A percentile compares a stretch with the other conserved stretches of the same genome.
Evolutionary conservation across 2,888 invertebrate species (phyloP).

Genomic region (Eurytoma adleriae): DNA sequence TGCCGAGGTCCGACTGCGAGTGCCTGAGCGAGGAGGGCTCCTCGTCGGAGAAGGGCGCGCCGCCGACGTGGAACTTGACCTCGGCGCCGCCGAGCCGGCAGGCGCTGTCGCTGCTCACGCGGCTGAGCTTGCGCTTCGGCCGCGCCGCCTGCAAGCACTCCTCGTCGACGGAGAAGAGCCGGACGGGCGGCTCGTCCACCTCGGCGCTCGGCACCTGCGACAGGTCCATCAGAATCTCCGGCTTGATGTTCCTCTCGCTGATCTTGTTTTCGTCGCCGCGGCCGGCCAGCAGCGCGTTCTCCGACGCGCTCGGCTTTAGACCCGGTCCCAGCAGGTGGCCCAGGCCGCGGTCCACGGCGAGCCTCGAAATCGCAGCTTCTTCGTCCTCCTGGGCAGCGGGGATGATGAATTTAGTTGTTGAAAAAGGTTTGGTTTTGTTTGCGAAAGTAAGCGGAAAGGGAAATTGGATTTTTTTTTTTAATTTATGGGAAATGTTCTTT

Average conservation of each 20-base stretch:
- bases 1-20: slow-evolving; percentile 38
- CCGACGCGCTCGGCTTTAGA: slow-evolving; percentile 66
- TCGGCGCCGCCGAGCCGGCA: slow-evolving; percentile 12
- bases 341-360: not conserved
- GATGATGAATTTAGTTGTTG: not conserved
- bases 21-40: slow-evolving; percentile 18
- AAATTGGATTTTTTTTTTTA: too few relatives aligned
- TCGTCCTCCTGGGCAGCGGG: not conserved
- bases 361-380: slow-evolving; percentile 28
- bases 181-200: slow-evolving; percentile 73
- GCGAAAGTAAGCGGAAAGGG: too few relatives aligned
- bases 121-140: slow-evolving; percentile 67
- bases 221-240: slow-evolving; percentile 74
- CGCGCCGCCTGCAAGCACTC: slow-evolving; percentile 68
- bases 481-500: too few relatives aligned
- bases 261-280: slow-evolving; percentile 63
- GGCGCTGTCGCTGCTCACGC: slow-evolving; percentile 61
- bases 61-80: slow-evolving; percentile 37
- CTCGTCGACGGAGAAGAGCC: slow-evolving; percentile 76
- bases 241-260: slow-evolving; percentile 74
- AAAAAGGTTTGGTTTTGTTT: too few relatives aligned
- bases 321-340: slow-evolving; percentile 42
- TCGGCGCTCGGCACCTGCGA: slow-evolving; percentile 73
- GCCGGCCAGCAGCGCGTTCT: slow-evolving; percentile 61
- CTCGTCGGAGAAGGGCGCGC: slow-evolving; percentile 8